Base-by-base conservation (phyloP, 2,888 invertebrate species). In the Selenia dentaria region DNA sequence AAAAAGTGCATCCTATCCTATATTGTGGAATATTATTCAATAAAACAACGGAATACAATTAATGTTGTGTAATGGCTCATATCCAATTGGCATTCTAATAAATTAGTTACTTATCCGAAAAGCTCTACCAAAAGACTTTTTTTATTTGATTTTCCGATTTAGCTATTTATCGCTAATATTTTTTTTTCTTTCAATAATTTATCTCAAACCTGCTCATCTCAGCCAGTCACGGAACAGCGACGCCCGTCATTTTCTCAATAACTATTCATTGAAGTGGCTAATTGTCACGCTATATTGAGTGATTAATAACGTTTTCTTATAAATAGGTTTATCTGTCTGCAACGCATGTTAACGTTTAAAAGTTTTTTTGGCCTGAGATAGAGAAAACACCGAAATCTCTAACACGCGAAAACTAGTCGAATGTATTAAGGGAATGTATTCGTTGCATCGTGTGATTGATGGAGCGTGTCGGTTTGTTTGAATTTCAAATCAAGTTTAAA, bases 261-360 rank as follows among this genome's bases (percentile, higher is more conserved):
- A 45, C 44, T 36, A 48, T 56, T 49, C 36, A 32, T 26, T 50
- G 28, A 47, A 46, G 57, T 46, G 24, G 36, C 40, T 35, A 36
- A 47, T 48, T 32, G 52, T 54, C 58, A 58, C 58, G 58, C 58
- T 43, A 58, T 43, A 42, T 36, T 40, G 27, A 14, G 31, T 49
- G 40, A 55, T 46, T 51, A 48, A 51, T 53, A 43, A 40, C 25
- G 43, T 35, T 43, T 40, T 51, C 47, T 46, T 46, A 36, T 26
- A 20, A 36, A 40, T 35, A 46, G 40, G 40, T 25, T 46, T 10
- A 25, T 4, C 9, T 25, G 25, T 10, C 14, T 13, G 14, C 6
- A 10, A 5, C 11, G 29, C 35, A 45, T 45, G 39, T 26, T 46
- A 38, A 29, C 18, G 26, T 32, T 31, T 13, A 6, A 32, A 20